Percentiles rank a stretch among this genome's conserved stretches.
Evolutionary conservation across 2,113 vertebrate genomes (phyloP).

Genomic region (Trematomus loennbergii): DNA sequence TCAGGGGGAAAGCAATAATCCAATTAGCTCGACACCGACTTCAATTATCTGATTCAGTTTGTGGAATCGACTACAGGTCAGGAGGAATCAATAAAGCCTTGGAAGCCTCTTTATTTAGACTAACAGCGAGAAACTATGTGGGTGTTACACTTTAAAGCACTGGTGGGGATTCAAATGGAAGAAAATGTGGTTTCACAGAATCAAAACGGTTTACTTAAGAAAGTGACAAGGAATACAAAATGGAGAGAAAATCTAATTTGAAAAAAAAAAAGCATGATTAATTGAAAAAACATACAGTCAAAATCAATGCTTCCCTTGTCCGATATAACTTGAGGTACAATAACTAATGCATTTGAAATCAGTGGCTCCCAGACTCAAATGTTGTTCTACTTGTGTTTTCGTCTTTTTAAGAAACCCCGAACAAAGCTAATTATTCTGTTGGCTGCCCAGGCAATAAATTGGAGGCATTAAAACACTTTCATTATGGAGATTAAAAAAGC

Average conservation of each 20-base stretch:
- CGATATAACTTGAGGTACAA: constrained; percentile 66
- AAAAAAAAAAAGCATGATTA: constrained; percentile 12
- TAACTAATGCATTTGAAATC: constrained; percentile 66
- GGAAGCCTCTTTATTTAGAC: constrained; percentile 79
- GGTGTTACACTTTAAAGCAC: constrained; percentile 31
- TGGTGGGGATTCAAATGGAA: constrained; percentile 13
- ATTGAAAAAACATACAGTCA: constrained; percentile 23
- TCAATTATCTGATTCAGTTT: constrained; percentile 88
- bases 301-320: constrained; percentile 39
- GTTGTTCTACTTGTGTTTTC: constrained; percentile 80
- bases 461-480: constrained; percentile 85
- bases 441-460: constrained; percentile 87
- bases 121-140: constrained; percentile 36
- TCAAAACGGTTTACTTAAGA: neutral
- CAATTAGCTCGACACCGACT: constrained; percentile 86
- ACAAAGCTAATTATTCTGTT: constrained; percentile 88
- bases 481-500: constrained; percentile 86
- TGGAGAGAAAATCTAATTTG: neutral
- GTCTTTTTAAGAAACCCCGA: constrained; percentile 76
- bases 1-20: constrained; percentile 86
- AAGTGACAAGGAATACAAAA: constrained; percentile 1
- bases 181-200: neutral
- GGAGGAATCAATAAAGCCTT: constrained; percentile 79
- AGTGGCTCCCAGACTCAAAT: constrained; percentile 69
- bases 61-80: constrained; percentile 82